These are phyloP conservation scores for Nibea coibor DNA, from an alignment of 2,113 vertebrate species.

Conservation along the genomic window DNA sequence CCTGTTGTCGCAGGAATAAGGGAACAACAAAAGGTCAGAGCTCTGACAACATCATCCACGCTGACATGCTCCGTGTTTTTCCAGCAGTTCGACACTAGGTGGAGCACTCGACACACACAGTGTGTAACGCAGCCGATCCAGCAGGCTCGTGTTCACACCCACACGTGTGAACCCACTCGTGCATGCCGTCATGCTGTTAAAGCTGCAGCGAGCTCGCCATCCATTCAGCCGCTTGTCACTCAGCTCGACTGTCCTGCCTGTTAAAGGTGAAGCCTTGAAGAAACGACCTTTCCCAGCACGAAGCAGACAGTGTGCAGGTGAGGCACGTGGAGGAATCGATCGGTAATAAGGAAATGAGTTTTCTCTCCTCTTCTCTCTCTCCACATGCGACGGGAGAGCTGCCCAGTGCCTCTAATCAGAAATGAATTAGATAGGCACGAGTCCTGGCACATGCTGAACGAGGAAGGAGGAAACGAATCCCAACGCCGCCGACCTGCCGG, in stretches of 20 bases:
- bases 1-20: conserved; percentile 45
- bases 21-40: conserved; percentile 52
- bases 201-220: conserved; percentile 44
- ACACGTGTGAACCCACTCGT: conserved; percentile 50
- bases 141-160: conserved; percentile 36
- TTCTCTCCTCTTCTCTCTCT: conserved; percentile 26
- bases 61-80: neutral
- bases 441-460: conserved; percentile 32
- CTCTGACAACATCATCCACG: conserved; percentile 23
- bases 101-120: conserved; percentile 61
- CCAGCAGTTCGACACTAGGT: conserved; percentile 62
- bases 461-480: neutral
- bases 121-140: neutral
- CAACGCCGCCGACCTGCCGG: neutral
- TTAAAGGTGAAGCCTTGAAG: conserved; percentile 53
- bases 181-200: conserved; percentile 51
- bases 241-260: conserved; percentile 16
- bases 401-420: conserved; percentile 60
- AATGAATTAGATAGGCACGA: conserved; percentile 55
- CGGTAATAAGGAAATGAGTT: conserved; percentile 60
- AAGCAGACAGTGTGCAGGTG: conserved; percentile 43
- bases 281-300: conserved; percentile 44
- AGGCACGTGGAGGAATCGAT: conserved; percentile 62
- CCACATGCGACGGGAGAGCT: conserved; percentile 21
- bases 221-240: conserved; percentile 29